Base-by-base conservation (phyloP, 2,797 vertebrate genomes). In the Sebastolobus alascanus region DNA sequence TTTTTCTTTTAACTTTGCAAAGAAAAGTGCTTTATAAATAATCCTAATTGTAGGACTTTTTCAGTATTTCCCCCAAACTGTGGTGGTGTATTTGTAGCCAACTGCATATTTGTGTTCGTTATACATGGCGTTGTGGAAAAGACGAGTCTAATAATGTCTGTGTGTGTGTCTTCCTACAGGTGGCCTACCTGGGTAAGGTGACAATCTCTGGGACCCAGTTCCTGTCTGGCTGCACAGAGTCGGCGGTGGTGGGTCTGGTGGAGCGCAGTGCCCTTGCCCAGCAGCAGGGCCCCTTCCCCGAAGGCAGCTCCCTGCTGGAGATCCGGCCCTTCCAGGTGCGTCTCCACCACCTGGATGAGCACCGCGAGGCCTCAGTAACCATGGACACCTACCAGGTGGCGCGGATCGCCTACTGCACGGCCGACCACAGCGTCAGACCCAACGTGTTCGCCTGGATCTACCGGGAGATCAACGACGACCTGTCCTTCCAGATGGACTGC, bases 311-410 rank as follows among this genome's bases (percentile, higher is more conserved):
- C 68, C 93, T 99, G 84, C 95, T 99, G 90, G 98, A 99, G 95
- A 99, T 99, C 83, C 98, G 98, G 2, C 99, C 99, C 7, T 99
- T 99, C 92, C 98, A 99, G 92, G 98, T 99, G 82, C 97, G 97
- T 87, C 96, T 99, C 67, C 99, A 99, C 87, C 98, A 99, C 89
- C 95, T 99, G 60, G 97, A 98, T 33, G 96, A 95, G 82, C 97
- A 95, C 50, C 96, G 96, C 0, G 98, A 99, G 89, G 97, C 97
- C 0, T 97, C 97, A 0, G 91, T 98, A 72, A 96, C 96, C 94
- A 97, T 99, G 97, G 98, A 99, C 96, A 98, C 98, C 86, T 99
- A 99, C 94, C 98, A 99, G 94, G 99, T 99, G 93, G 98, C 99
- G 20, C 97, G 98, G 56, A 99, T 99, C 4, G 98, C 99, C 81